These are phyloP conservation scores for Tympanoctomys barrerae DNA, from an alignment of 2,797 vertebrate genomes.

Conservation along the genomic window DNA sequence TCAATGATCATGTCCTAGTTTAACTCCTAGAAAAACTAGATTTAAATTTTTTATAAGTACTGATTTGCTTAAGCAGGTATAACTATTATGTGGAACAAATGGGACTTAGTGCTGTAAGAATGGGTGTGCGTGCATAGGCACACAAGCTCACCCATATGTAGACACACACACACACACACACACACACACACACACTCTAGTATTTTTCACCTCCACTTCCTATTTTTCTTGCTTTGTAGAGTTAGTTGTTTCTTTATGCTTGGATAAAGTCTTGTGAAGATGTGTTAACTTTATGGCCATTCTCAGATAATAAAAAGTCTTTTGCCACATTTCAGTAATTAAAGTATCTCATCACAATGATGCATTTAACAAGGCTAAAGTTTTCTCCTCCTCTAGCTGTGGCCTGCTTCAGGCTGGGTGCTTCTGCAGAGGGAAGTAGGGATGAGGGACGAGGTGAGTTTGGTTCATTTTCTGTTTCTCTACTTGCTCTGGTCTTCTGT, in stretches of 20 bases:
- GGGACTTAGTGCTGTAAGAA: not conserved
- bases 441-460: not conserved
- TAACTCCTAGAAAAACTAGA: slow-evolving; percentile 45
- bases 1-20: slow-evolving; percentile 18
- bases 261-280: not conserved
- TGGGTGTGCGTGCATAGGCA: rapidly evolving
- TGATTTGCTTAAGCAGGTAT: slow-evolving; percentile 8
- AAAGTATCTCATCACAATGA: slow-evolving; percentile 52
- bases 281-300: slow-evolving; percentile 22
- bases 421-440: not conserved
- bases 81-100: not conserved
- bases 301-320: not conserved
- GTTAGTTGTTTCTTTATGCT: not conserved
- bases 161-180: not conserved
- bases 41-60: slow-evolving; percentile 25
- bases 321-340: slow-evolving; percentile 34
- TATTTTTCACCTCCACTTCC: not conserved
- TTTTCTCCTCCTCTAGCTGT: not conserved
- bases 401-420: not conserved
- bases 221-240: not conserved
- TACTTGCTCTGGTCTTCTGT: not conserved
- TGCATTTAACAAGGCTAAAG: slow-evolving; percentile 49
- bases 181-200: not conserved
- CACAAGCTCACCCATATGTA: too few species aligned
- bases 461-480: slow-evolving; percentile 8